Base-by-base conservation (phyloP, 1,140 invertebrate species). In the Papilio polyxenes region DNA sequence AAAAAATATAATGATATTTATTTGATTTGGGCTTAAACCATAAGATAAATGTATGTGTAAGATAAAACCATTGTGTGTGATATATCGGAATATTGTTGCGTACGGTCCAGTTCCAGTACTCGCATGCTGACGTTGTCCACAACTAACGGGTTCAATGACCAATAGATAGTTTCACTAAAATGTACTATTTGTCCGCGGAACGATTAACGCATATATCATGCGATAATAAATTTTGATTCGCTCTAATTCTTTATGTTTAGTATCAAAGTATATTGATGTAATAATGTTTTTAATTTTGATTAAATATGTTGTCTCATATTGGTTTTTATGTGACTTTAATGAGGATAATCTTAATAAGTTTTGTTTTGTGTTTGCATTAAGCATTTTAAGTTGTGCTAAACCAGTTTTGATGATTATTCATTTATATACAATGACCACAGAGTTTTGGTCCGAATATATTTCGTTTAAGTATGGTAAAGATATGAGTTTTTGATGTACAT, bases 91-190 rank as follows among this genome's bases (percentile, higher is more conserved):
- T 23, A 49, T 15, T n/a, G 23, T 76, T 23, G 40, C 48, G 48
- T 37, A 77, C 75, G 75, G 48, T 77, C 48, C 75, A 37, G 75
- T 77, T 77, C 53, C 20, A 53, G 75, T 62, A 37, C 59, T 62
- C 37, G 56, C 53, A 78, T 44, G 31, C 37, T 17, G 65, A 13
- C 65, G 56, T 79, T 59, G 23, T 15, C 53, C 53, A 79, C 77
- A 44, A 79, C 59, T 62, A 31, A 20, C 65, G 56, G 17, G 77
- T 79, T 59, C 23, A 79, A 79, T 62, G 77, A 79, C 77, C 77
- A 79, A 79, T 62, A 62, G 77, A 48, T 79, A 62, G 77, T 79
- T 62, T 62, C 53, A 79, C 53, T 79, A 79, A 79, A 79, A 79
- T 56, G 37, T 59, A 62, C 40, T 59, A 59, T 59, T 31, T 59